Evolutionary conservation across 23 tunicate genomes (phyloP), one percentile per base, ranked within the genome.

Genomic region (Trididemnum nubilum): DNA sequence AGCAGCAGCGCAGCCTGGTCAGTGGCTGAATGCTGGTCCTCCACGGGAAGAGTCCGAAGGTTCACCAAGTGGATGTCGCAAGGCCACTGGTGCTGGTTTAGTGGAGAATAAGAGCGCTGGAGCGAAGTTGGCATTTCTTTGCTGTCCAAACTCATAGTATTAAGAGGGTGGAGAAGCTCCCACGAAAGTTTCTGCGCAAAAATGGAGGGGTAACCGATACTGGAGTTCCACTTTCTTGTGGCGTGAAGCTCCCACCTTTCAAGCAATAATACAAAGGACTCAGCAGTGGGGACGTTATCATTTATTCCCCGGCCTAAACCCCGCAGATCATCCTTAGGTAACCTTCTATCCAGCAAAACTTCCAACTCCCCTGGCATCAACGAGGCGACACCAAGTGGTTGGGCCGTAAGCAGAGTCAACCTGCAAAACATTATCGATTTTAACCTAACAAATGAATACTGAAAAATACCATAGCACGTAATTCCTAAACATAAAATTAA

Each of bases 351-450:
- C 71, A 64, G 33, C 18, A 64, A 19, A 0, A 64, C 71, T 18
- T 64, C 71, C 26, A 64, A 15, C 0, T 18, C 71, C 19, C 0
- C 0, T 19, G 21, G 25, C 33, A 64, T 0, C n/a, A 30, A 23
- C 71, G 71, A 64, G n/a, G n/a, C n/a, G 25, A 64, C 71, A 19
- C 71, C 71, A 28, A 64, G 71, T 18, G 71, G 71, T 30, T 64
- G 71, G n/a, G 18, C 26, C 15, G 71, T 64, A 15, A 64, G 26
- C 23, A 64, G 33, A 0, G 25, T 64, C 18, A 64, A 26, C 26
- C 71, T 64, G 26, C n/a, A 64, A 64, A 64, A n/a, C n/a, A n/a
- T n/a, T n/a, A n/a, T n/a, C n/a, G n/a, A n/a, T n/a, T n/a, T n/a
- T n/a, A n/a, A n/a, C n/a, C n/a, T n/a, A n/a, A n/a, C n/a, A n/a